Percentiles rank a stretch among this genome's conserved stretches.
Conservation (phyloP, 2,797 vertebrate species). For the Molossus alvarezi region DNA sequence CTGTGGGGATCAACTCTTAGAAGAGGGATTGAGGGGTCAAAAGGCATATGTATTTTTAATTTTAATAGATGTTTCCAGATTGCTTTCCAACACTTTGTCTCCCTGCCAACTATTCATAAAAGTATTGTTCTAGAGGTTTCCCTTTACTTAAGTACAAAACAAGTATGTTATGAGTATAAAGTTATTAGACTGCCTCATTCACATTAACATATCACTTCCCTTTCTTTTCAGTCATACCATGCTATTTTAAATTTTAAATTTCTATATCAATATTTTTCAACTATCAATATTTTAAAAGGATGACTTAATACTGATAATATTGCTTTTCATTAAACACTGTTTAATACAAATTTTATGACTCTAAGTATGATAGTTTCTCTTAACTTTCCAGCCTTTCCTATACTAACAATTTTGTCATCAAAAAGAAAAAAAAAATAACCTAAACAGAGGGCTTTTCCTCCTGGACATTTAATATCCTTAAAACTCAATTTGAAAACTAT, state of each 20-base stretch:
- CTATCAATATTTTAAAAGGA: slow-evolving; percentile 2
- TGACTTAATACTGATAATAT: background rate
- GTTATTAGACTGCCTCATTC: background rate
- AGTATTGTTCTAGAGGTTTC: background rate
- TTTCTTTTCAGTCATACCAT: background rate
- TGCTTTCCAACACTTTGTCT: slow-evolving; percentile 23
- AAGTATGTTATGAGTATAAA: background rate
- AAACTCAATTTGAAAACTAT: slow-evolving; percentile 74
- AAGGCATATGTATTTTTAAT: background rate
- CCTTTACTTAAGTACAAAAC: slow-evolving; percentile 2
- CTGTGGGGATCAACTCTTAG: background rate
- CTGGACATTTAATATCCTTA: slow-evolving; percentile 75
- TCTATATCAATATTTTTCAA: slow-evolving; percentile 10
- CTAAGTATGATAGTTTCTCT: slow-evolving; percentile 57
- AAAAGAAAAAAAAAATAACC: slow-evolving; percentile 74
- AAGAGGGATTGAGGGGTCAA: background rate
- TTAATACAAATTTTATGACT: slow-evolving; percentile 54
- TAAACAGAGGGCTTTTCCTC: slow-evolving; percentile 80
- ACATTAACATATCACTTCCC: background rate
- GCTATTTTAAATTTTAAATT: background rate
- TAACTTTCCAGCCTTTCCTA: slow-evolving; percentile 67
- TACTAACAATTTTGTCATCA: slow-evolving; percentile 79
- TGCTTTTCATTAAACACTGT: background rate
- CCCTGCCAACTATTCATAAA: background rate
- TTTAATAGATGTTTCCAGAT: background rate